These are phyloP conservation scores for Psittacus erithacus DNA, from an alignment of 2,113 vertebrate genomes.

Conservation along the genomic window DNA sequence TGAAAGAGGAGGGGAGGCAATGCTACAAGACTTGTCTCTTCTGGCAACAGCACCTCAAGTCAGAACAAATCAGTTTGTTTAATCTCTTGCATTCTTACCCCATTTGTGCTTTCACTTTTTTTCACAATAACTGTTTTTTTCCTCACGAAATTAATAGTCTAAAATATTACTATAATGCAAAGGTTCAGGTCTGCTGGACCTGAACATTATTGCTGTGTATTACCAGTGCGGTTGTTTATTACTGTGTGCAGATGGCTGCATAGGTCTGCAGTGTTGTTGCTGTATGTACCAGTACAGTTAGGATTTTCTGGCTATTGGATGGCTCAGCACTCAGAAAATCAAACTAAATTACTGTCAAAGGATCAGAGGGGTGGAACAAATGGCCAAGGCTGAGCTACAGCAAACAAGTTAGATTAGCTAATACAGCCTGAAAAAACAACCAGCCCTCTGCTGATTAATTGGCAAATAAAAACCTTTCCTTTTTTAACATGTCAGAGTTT, in stretches of 20 bases:
- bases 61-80: background rate
- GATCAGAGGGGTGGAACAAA: background rate
- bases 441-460: background rate
- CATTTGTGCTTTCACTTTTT: background rate
- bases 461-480: background rate
- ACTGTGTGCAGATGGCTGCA: too few relatives aligned
- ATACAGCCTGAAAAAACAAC: background rate
- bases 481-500: background rate
- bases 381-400: background rate
- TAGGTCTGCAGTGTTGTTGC: background rate
- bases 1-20: background rate
- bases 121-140: background rate
- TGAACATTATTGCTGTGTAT: too few relatives aligned
- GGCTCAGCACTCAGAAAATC: background rate
- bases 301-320: background rate
- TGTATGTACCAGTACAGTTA: fast-evolving
- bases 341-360: background rate
- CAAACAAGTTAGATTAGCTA: background rate
- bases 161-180: background rate
- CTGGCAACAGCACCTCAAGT: fast-evolving
- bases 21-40: fast-evolving
- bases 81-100: background rate
- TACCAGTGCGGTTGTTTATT: fast-evolving
- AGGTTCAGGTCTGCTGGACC: background rate
- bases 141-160: background rate